Conservation (phyloP, 2,113 vertebrate species). For the Microtus ochrogaster region DNA sequence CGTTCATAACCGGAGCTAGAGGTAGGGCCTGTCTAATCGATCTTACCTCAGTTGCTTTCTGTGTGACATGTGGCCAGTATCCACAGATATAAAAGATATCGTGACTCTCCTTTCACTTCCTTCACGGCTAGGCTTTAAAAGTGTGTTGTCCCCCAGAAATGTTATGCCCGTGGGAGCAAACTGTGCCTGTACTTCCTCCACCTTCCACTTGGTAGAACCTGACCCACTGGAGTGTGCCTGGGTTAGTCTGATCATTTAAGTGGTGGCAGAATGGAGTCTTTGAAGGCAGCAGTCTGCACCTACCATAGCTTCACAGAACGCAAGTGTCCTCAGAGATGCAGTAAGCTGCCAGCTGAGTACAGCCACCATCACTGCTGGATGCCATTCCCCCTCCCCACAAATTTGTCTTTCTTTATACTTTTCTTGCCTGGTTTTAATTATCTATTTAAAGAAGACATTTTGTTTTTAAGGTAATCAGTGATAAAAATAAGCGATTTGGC, state of each 20-base stretch:
- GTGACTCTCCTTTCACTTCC: neutral
- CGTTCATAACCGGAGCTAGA: neutral
- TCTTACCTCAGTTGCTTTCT: neutral
- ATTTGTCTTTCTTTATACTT: neutral
- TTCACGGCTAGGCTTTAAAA: neutral
- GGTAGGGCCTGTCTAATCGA: neutral
- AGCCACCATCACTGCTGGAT: neutral
- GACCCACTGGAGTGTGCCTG: neutral
- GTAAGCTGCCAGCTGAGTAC: neutral
- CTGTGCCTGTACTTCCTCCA: neutral
- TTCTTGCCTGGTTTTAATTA: neutral
- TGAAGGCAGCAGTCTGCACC: neutral
- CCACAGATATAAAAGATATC: neutral
- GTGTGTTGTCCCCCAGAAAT: neutral
- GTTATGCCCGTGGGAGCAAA: slow-evolving; percentile 21
- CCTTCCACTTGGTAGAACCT: neutral
- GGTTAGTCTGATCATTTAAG: neutral
- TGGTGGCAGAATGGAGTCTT: neutral
- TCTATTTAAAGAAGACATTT: neutral
- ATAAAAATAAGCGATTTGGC: neutral
- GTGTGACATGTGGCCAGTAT: neutral
- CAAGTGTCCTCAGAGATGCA: neutral
- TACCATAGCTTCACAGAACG: neutral
- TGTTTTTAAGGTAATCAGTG: slow-evolving; percentile 9
- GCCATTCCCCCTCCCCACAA: neutral